Evolutionary conservation across 2,797 vertebrate genomes (phyloP).

Genomic region (Helicolenus hilgendorfi): DNA sequence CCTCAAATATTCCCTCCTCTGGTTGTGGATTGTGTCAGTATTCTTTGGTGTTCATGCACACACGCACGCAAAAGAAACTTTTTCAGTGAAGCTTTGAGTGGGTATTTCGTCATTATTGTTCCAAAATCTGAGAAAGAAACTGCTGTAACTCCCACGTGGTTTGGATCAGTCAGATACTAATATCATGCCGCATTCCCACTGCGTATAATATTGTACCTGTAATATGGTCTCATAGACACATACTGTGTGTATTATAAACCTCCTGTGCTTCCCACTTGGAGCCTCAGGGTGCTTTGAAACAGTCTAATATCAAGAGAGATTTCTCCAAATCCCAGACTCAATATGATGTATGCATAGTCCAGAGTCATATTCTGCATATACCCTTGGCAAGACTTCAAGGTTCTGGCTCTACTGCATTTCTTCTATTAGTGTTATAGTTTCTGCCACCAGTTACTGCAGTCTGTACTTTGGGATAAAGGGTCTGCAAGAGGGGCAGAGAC

Average conservation of each 20-base stretch:
- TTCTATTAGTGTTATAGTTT: conserved; percentile 14
- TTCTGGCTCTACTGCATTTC: conserved; percentile 5
- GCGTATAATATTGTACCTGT: conserved; percentile 4
- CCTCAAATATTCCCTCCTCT: conserved; percentile 2
- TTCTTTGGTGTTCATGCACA: not conserved
- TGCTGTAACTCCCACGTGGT: not conserved
- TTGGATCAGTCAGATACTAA: conserved; percentile 8
- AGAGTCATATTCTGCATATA: conserved; percentile 26
- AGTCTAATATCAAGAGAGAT: conserved; percentile 58
- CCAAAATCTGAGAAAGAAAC: not conserved
- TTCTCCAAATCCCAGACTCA: conserved; percentile 64
- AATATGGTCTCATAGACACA: conserved; percentile 27
- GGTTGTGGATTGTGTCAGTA: not conserved
- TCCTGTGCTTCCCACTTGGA: conserved; percentile 7
- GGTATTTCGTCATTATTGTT: conserved; percentile 19
- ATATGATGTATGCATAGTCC: conserved; percentile 49
- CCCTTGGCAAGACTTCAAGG: conserved; percentile 31
- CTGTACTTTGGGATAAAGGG: not conserved
- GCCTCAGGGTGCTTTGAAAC: conserved; percentile 20
- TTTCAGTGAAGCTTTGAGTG: not conserved
- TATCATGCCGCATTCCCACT: not conserved
- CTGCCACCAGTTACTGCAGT: not conserved
- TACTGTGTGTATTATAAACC: not conserved
- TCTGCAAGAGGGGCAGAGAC: not conserved
- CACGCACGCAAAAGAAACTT: not conserved